Conservation (phyloP, 2,888 invertebrate genomes). For the Hyposoter dolosus region DNA sequence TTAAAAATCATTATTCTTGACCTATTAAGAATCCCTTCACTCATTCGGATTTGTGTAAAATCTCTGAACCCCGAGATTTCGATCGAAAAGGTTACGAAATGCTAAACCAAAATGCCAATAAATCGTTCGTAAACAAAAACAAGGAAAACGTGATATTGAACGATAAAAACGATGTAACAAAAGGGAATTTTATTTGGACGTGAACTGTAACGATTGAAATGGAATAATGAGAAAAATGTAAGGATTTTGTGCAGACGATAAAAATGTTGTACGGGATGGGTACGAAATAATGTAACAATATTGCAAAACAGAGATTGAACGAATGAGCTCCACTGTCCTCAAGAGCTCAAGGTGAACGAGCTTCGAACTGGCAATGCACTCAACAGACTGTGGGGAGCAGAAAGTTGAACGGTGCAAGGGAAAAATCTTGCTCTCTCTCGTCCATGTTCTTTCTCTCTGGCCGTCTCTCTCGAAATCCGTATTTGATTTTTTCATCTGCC, state of each 20-base stretch:
- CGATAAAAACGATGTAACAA: background rate
- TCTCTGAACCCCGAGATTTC: background rate
- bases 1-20: background rate
- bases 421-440: slow-evolving; percentile 31
- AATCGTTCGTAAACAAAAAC: background rate
- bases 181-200: background rate
- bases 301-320: slow-evolving; percentile 60
- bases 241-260: background rate
- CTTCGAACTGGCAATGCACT: slow-evolving; percentile 82
- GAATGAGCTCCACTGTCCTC: slow-evolving; percentile 80
- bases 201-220: background rate
- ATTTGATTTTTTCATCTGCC: background rate
- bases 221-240: background rate
- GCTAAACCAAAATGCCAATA: background rate
- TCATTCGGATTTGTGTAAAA: background rate
- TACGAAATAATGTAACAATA: slow-evolving; percentile 12
- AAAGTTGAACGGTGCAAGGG: slow-evolving; percentile 54
- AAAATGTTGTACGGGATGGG: background rate
- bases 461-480: background rate
- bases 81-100: background rate
- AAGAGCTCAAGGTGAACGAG: slow-evolving; percentile 84
- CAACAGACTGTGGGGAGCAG: slow-evolving; percentile 53
- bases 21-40: background rate
- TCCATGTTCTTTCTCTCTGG: slow-evolving; percentile 2
- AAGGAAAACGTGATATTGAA: background rate